A percentile compares a stretch with the other conserved stretches of the same genome.
Evolutionary conservation across 2,113 vertebrate species (phyloP).

Genomic region (Orcinus orca): DNA sequence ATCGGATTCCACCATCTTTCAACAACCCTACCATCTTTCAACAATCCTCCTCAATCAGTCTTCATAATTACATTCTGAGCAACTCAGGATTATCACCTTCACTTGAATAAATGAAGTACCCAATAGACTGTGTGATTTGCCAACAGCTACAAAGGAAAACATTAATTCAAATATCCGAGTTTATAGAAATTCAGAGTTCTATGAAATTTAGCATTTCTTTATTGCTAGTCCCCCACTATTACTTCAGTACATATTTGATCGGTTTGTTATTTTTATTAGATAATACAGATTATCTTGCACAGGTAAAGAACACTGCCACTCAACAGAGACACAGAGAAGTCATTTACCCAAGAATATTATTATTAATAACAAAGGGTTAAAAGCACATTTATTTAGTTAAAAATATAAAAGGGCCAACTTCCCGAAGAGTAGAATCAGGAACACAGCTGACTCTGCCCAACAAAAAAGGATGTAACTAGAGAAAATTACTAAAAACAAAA

Average conservation of each 20-base stretch:
- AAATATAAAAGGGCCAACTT: not conserved
- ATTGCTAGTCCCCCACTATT: not conserved
- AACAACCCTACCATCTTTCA: too few species aligned
- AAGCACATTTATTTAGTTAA: not conserved
- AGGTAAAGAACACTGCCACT: not conserved
- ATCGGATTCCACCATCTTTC: not conserved
- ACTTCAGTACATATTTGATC: not conserved
- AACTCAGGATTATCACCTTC: not conserved
- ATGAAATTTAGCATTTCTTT: not conserved
- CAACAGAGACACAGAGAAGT: not conserved
- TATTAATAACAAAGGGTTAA: not conserved
- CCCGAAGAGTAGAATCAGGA: not conserved
- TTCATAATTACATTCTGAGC: not conserved
- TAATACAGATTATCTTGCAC: not conserved
- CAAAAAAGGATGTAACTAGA: not conserved
- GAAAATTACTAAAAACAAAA: not conserved
- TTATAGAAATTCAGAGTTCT: not conserved
- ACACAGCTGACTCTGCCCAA: not conserved
- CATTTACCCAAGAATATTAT: not conserved
- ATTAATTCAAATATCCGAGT: not conserved
- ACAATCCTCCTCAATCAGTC: not conserved
- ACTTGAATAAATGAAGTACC: not conserved
- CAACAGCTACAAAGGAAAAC: not conserved
- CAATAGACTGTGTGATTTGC: not conserved
- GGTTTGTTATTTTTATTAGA: not conserved